These are phyloP conservation scores for Nomada fucata DNA, from an alignment of 2,888 invertebrate species.

Conservation along the genomic window DNA sequence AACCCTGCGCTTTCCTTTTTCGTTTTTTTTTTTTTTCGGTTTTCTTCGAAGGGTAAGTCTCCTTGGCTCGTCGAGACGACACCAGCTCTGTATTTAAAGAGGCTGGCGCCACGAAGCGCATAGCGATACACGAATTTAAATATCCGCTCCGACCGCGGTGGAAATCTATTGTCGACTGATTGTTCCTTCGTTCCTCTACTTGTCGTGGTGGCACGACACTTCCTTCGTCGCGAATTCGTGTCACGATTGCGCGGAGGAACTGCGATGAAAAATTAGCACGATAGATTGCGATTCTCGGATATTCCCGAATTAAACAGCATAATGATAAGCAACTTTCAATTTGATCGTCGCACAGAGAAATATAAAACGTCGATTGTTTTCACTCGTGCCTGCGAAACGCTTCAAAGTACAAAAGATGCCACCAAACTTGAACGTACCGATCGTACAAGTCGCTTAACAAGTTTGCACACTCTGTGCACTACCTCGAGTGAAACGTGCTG, in stretches of 20 bases:
- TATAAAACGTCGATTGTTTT: too few relatives aligned
- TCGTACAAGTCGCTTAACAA: too few relatives aligned
- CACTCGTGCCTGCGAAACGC: too few relatives aligned
- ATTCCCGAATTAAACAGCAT: too few relatives aligned
- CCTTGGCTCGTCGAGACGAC: constrained; percentile 35
- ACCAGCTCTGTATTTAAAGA: constrained; percentile 46
- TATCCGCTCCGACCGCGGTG: constrained; percentile 29
- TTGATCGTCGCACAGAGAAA: too few relatives aligned
- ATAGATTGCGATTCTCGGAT: too few relatives aligned
- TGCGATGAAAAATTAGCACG: not conserved
- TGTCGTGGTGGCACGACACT: not conserved
- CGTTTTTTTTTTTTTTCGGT: constrained; percentile 31
- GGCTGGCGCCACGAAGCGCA: constrained; percentile 66
- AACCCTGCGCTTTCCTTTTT: constrained; percentile 46
- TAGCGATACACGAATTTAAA: constrained; percentile 64
- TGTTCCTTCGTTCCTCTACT: not conserved
- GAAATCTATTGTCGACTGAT: constrained; percentile 9
- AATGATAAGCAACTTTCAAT: too few relatives aligned
- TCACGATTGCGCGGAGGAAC: not conserved
- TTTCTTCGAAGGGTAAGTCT: constrained; percentile 29
- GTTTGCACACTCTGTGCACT: not conserved
- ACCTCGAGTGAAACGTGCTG: too few relatives aligned
- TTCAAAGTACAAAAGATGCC: too few relatives aligned
- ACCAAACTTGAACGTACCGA: too few relatives aligned
- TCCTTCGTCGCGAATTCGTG: not conserved